These are phyloP conservation scores for Gambusia holbrooki DNA, from an alignment of 2,113 vertebrate species.

Conservation along the genomic window DNA sequence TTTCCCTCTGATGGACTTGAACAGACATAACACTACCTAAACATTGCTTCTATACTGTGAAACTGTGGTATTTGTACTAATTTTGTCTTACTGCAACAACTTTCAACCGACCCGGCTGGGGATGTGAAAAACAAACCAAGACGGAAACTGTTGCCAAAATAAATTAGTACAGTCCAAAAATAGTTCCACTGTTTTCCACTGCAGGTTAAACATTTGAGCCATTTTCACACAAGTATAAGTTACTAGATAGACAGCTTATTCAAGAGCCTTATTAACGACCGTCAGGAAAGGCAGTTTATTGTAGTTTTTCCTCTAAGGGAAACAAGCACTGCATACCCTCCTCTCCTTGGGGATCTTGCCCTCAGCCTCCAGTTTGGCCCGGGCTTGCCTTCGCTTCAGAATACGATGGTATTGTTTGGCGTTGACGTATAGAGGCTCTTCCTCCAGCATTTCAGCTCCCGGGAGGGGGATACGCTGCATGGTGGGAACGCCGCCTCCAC, in stretches of 20 bases:
- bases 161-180: not conserved
- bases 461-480: conserved; percentile 96
- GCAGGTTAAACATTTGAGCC: too few relatives aligned
- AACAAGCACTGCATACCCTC: conserved; percentile 80
- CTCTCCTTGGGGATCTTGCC: conserved; percentile 98
- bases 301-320: not conserved
- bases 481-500: conserved; percentile 89
- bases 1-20: too few relatives aligned
- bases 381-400: conserved; percentile 93
- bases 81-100: too few relatives aligned
- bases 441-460: conserved; percentile 97
- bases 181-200: not conserved
- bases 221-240: too few relatives aligned
- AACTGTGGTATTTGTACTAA: too few relatives aligned
- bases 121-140: not conserved
- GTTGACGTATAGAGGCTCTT: conserved; percentile 97
- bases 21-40: too few relatives aligned
- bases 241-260: too few relatives aligned
- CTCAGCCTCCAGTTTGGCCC: conserved; percentile 96
- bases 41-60: too few relatives aligned
- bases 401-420: conserved; percentile 99
- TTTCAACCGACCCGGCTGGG: too few relatives aligned
- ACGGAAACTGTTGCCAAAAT: not conserved
- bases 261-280: not conserved
- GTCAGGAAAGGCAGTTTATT: not conserved